A percentile compares a stretch with the other conserved stretches of the same genome.
Conservation (phyloP, 2,797 vertebrate species). For the Melanotaenia pygmaea region DNA sequence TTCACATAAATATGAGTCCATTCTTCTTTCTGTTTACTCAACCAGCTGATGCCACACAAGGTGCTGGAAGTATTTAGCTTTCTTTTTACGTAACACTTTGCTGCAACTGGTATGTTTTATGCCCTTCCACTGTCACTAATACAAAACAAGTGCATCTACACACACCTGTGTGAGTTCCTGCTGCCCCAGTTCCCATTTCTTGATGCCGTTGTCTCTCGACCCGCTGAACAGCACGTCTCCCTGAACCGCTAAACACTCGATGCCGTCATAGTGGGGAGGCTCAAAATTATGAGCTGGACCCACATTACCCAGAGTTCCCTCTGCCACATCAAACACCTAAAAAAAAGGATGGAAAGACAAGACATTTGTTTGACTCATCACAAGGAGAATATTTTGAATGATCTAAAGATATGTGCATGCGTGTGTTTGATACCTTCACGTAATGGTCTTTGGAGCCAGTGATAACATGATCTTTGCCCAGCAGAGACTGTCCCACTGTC, state of each 20-base stretch:
- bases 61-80: neutral
- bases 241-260: conserved; percentile 94
- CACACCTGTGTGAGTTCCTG: conserved; percentile 94
- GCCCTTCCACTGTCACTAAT: neutral
- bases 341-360: neutral
- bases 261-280: conserved; percentile 97
- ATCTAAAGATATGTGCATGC: neutral
- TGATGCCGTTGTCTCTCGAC: conserved; percentile 96
- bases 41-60: neutral
- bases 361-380: neutral
- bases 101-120: neutral
- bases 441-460: conserved; percentile 99
- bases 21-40: conserved; percentile 17
- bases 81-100: neutral
- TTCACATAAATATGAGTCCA: conserved; percentile 22
- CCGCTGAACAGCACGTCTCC: conserved; percentile 93
- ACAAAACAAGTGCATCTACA: conserved; percentile 4
- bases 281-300: conserved; percentile 96
- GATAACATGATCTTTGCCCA: conserved; percentile 93
- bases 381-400: neutral
- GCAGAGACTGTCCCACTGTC: conserved; percentile 90
- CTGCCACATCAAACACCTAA: conserved; percentile 93
- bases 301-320: conserved; percentile 89
- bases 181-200: conserved; percentile 97
- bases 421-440: conserved; percentile 86